These are phyloP conservation scores for Microplitis manilae DNA, from an alignment of 2,888 invertebrate genomes.

Conservation along the genomic window DNA sequence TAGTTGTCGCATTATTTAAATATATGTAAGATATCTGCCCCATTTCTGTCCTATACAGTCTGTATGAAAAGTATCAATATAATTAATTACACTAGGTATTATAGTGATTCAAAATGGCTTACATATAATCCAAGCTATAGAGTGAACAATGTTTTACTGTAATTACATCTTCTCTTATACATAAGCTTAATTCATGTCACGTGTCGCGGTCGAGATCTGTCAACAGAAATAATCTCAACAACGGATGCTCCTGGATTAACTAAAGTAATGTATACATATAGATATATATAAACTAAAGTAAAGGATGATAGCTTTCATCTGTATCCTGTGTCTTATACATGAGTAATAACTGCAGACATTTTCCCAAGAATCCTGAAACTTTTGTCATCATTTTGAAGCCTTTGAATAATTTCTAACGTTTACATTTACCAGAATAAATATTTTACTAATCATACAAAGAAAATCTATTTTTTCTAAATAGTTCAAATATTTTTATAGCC, in stretches of 20 bases:
- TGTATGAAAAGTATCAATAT: not conserved
- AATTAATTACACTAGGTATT: not conserved
- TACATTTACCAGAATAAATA: no score
- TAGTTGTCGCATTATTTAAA: no score
- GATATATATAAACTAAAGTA: not conserved
- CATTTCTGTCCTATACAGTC: not conserved
- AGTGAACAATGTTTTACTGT: not conserved
- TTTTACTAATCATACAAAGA: no score
- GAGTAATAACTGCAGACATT: not conserved
- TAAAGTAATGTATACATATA: not conserved
- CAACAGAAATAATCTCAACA: slow-evolving; percentile 23
- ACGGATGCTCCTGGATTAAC: not conserved
- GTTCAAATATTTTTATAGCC: no score
- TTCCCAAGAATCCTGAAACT: slow-evolving; percentile 3
- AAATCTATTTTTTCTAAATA: no score
- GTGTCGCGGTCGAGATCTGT: slow-evolving; percentile 16
- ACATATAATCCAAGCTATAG: not conserved
- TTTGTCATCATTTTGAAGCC: not conserved
- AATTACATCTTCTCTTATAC: not conserved
- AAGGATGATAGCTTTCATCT: not conserved
- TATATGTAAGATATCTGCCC: not conserved
- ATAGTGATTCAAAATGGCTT: not conserved
- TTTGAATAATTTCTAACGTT: not conserved
- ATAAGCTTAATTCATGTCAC: slow-evolving; percentile 26
- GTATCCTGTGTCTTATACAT: not conserved